Evolutionary conservation across 1,140 invertebrate species (phyloP), one percentile per base, ranked within the genome.

Genomic region (Lethrus apterus): DNA sequence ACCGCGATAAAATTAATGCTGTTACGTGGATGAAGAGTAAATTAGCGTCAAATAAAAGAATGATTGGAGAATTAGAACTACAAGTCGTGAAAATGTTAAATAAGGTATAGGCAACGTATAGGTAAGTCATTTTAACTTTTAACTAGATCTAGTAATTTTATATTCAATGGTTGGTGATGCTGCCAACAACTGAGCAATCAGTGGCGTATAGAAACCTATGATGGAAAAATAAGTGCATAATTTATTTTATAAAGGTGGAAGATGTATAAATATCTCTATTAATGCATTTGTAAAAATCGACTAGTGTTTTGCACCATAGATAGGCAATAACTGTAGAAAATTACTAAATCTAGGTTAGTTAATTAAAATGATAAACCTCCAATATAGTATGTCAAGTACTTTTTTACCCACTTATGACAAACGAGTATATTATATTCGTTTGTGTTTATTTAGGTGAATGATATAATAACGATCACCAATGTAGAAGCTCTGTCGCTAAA

Each of bases 11-110:
- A 3, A 20, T 42, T 17, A 45, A 52, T 19, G 30, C 32, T 11
- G 26, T 35, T 2, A 18, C 31, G 15, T 52, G 50, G 44, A 36
- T 55, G 9, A 45, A 41, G 13, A 46, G 43, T 10, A 44, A 33
- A 41, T 38, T 46, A 26, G 26, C 33, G 18, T 20, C 19, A 4
- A 49, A 40, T 17, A 33, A 45, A 29, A 52, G 15, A 21, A 21
- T 40, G 9, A 29, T 15, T 4, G 1, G 9, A 19, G 51, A 53
- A 36, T n/a, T n/a, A n/a, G n/a, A n/a, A n/a, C n/a, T n/a, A 29
- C 43, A 17, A 4, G 46, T 8, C 29, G 10, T 20, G 19, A 19
- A 26, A 44, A 41, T 19, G 4, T 35, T 4, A 35, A 50, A 38
- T 20, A 50, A 10, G 4, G 14, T n/a, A 7, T 7, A n/a, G n/a